Conservation (phyloP, 2,113 vertebrate genomes). For the Pelusios castaneus region DNA sequence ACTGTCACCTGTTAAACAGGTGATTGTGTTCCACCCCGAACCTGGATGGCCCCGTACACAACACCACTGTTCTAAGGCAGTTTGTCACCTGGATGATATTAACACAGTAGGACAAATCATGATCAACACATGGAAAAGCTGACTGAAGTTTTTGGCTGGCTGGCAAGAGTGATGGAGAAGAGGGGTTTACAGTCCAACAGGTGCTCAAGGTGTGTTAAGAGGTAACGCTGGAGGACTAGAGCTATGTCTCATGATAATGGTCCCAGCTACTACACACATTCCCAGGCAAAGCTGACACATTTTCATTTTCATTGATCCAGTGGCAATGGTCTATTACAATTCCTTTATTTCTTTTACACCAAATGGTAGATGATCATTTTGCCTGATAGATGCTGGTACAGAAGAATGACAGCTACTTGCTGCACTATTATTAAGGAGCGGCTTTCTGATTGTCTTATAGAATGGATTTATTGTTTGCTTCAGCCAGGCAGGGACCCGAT, state of each 20-base stretch:
- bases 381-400: not conserved
- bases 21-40: not conserved
- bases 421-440: not conserved
- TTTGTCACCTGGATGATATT: not conserved
- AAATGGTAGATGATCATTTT: not conserved
- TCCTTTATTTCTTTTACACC: not conserved
- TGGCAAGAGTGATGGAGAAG: not conserved
- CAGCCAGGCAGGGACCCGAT: not conserved
- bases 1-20: not conserved
- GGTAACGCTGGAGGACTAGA: not conserved
- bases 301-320: not conserved
- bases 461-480: not conserved
- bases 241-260: not conserved
- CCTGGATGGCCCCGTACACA: not conserved
- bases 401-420: not conserved
- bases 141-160: not conserved
- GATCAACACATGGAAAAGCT: constrained; percentile 10
- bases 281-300: not conserved
- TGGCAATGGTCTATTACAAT: not conserved
- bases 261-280: not conserved
- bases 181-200: not conserved
- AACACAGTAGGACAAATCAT: not conserved
- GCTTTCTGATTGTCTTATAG: not conserved
- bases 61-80: not conserved
- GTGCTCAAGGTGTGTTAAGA: not conserved